phyloP scores from a whole-genome alignment of 1,140 invertebrate species.

The Chlorops oryzae region DNA sequence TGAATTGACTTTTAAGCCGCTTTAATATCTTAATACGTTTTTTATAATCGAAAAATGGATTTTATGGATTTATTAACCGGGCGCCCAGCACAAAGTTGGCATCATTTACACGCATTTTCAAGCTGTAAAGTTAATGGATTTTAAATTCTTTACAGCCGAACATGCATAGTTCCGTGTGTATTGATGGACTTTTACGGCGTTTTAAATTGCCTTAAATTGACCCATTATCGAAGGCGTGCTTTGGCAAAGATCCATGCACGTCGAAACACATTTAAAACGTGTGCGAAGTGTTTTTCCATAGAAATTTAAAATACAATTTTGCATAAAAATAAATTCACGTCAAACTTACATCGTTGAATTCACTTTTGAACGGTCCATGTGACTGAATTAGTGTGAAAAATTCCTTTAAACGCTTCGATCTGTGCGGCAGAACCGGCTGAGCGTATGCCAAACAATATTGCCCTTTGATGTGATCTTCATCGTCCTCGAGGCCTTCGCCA shows the following conservation, averaged over 20 bases:
- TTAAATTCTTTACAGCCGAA: too few species aligned
- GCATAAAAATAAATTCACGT: not conserved
- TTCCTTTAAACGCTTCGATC: constrained; percentile 48
- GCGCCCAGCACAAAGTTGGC: too few species aligned
- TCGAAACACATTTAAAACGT: not conserved
- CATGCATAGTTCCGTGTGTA: too few species aligned
- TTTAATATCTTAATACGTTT: too few species aligned
- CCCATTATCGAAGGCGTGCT: too few species aligned
- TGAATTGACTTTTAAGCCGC: too few species aligned
- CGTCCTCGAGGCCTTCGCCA: constrained; percentile 27
- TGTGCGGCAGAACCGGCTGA: constrained; percentile 50
- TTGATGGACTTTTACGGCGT: too few species aligned
- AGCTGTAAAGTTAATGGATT: too few species aligned
- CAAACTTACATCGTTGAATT: constrained; percentile 57
- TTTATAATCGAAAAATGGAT: too few species aligned
- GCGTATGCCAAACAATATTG: constrained; percentile 60
- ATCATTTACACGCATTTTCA: too few species aligned
- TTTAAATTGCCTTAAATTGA: too few species aligned
- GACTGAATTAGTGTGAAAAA: constrained; percentile 57
- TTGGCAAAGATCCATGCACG: not conserved
- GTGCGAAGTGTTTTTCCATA: not conserved
- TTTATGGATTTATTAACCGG: too few species aligned
- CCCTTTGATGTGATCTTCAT: constrained; percentile 48
- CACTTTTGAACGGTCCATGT: constrained; percentile 58
- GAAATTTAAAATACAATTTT: not conserved